Evolutionary conservation across 2,888 invertebrate genomes (phyloP).

Genomic region (Ornithoptera priamus): DNA sequence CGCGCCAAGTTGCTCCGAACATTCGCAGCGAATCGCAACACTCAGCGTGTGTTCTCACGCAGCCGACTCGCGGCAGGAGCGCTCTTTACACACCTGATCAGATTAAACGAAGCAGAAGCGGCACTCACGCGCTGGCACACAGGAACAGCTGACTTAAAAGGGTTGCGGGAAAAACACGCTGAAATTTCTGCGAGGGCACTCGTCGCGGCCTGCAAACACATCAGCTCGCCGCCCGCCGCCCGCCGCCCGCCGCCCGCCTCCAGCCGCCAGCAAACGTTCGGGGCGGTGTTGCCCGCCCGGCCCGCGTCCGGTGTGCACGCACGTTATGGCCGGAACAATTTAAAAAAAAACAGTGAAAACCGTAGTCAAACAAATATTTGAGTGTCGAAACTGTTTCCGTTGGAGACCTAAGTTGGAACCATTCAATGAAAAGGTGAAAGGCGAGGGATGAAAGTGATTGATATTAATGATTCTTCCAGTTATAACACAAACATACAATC

Average conservation of each 20-base stretch:
- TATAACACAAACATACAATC: too few species aligned
- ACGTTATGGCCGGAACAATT: too few species aligned
- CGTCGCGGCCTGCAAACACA: conserved; percentile 12
- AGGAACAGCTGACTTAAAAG: conserved; percentile 25
- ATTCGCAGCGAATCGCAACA: too few species aligned
- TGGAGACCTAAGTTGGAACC: not conserved
- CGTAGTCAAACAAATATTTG: not conserved
- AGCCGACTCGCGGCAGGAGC: too few species aligned
- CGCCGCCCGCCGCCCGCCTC: not conserved
- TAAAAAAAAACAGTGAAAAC: too few species aligned
- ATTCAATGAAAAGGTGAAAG: not conserved
- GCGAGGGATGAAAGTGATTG: not conserved
- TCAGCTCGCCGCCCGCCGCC: conserved; percentile 2
- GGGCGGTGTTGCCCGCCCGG: not conserved
- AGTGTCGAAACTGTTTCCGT: not conserved
- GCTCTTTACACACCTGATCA: not conserved
- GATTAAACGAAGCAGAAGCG: conserved; percentile 16
- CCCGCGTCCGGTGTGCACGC: not conserved
- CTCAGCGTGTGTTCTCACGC: too few species aligned
- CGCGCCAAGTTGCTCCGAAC: too few species aligned
- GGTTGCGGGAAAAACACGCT: conserved; percentile 22
- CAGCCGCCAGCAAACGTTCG: not conserved
- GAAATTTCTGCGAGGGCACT: conserved; percentile 1
- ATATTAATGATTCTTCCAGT: too few species aligned
- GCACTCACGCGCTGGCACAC: conserved; percentile 11